A percentile compares a stretch with the other conserved stretches of the same genome.
phyloP scores from a whole-genome alignment of 2,113 vertebrate species.

The Archocentrus centrarchus region DNA sequence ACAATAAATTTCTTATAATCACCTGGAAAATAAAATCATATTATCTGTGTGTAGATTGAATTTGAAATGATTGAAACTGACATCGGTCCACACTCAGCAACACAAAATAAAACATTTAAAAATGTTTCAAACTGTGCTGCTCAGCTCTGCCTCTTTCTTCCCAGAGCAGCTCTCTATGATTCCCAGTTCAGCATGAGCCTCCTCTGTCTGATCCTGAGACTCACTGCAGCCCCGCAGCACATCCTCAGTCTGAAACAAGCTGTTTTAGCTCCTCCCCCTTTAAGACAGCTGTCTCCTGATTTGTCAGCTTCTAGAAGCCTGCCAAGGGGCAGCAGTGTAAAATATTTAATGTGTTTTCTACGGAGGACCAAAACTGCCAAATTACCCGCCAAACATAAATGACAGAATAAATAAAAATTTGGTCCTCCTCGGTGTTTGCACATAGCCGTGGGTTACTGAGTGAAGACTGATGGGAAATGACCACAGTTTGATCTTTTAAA shows the following conservation, averaged over 20 bases:
- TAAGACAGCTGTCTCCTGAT: background rate
- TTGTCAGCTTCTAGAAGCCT: background rate
- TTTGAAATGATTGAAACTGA: background rate
- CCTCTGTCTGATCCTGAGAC: too few relatives aligned
- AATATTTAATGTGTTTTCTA: too few relatives aligned
- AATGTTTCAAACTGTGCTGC: background rate
- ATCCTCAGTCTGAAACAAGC: too few relatives aligned
- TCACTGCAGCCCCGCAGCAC: too few relatives aligned
- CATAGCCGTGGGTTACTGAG: background rate
- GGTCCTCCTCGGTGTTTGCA: too few relatives aligned
- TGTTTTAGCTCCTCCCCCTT: background rate
- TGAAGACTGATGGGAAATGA: background rate
- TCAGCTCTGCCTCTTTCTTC: background rate
- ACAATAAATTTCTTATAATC: constrained; percentile 1
- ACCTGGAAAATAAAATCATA: background rate
- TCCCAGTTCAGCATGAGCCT: background rate
- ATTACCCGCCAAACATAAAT: too few relatives aligned
- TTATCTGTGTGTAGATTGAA: background rate
- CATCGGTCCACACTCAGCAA: background rate
- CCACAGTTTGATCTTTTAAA: background rate
- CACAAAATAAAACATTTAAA: background rate
- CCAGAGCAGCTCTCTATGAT: background rate
- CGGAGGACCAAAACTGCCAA: too few relatives aligned
- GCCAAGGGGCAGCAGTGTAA: too few relatives aligned
- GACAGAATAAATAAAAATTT: background rate